Evolutionary conservation across 2,888 invertebrate species (phyloP).

Genomic region (Fragum sueziense): DNA sequence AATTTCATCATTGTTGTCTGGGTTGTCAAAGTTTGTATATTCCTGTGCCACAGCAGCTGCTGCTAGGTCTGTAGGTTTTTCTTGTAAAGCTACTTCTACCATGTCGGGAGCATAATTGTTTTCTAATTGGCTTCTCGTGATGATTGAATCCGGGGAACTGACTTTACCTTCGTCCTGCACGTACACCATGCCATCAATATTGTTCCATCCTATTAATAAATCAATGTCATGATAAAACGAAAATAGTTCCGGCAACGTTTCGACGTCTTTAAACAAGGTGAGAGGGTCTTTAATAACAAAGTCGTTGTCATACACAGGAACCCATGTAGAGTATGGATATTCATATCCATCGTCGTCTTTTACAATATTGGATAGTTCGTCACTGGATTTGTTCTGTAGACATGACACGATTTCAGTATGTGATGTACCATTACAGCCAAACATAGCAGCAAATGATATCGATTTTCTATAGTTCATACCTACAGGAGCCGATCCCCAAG

Average conservation of each 20-base stretch:
- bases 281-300: conserved; percentile 30
- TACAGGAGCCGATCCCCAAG: background rate
- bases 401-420: conserved; percentile 5
- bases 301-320: conserved; percentile 34
- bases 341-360: background rate
- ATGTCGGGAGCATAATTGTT: background rate
- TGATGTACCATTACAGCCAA: conserved; percentile 5
- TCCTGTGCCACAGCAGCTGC: background rate
- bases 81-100: background rate
- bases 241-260: background rate
- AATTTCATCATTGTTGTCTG: background rate
- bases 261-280: conserved; percentile 6
- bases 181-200: conserved; percentile 27
- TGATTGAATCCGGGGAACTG: background rate
- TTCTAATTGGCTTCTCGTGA: conserved; percentile 10
- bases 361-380: background rate
- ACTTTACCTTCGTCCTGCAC: background rate
- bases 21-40: conserved; percentile 23
- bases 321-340: conserved; percentile 20
- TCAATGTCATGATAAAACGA: conserved; percentile 16
- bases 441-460: background rate
- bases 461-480: conserved; percentile 6
- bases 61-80: conserved; percentile 12
- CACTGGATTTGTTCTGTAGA: background rate
- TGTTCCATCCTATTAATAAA: conserved; percentile 34